Evolutionary conservation across 2,888 invertebrate genomes (phyloP), one percentile per base, ranked within the genome.

Genomic region (Pharmacophagus antenor): DNA sequence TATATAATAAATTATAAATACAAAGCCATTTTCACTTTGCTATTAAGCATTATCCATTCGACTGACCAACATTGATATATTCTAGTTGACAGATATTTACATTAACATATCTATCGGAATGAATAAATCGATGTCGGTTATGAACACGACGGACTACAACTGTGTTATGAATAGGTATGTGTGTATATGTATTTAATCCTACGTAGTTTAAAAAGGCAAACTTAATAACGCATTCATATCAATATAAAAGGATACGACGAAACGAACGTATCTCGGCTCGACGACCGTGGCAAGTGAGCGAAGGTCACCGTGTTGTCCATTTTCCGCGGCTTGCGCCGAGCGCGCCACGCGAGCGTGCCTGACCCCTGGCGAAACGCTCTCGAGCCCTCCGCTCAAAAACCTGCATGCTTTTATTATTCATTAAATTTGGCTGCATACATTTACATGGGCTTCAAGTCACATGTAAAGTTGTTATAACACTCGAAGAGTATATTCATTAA

Each of bases 251-350:
- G 42, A 42, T 18, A 42, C 42, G 18, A 18, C 46, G 23, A 63
- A 54, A 56, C 56, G 56, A 64, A 62, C 55, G 56, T 60, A 52
- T 41, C 54, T 59, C 52, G 37, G 44, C 63, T 60, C 56, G 67
- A 12, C 68, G 71, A 64, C 70, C 70, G 68, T 71, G 70, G 67
- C 56, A 56, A 63, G 65, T 62, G 66, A 62, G 41, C 63, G 68
- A 72, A 73, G 73, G 73, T 69, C 73, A 65, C 51, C 69, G 62
- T 65, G 68, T 71, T 62, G 58, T 61, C 63, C 63, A 67, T 69
- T 65, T 70, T 70, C 67, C 65, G 66, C 61, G 66, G 67, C 66
- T 64, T 65, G 62, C 69, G 67, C 61, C 63, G 62, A 59, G 64
- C 66, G 62, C 54, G 10, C 4, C 27, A 15, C 31, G 27, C 22